A percentile compares a stretch with the other conserved stretches of the same genome.
Conservation (phyloP, 2,113 vertebrate species). For the Mus musculus region DNA sequence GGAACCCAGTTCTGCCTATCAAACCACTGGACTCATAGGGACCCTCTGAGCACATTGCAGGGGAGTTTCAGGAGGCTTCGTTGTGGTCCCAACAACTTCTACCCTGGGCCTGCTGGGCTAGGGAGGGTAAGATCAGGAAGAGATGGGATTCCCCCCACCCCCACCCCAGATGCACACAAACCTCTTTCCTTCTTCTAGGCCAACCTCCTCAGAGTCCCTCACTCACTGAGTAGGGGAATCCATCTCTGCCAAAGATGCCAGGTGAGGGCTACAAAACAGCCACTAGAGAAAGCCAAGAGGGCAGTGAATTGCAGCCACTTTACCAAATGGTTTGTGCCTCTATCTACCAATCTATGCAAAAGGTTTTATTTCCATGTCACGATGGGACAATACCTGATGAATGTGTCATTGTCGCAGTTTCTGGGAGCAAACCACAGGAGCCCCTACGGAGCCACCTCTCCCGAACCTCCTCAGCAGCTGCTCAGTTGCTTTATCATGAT, state of each 20-base stretch:
- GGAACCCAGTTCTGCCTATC: neutral
- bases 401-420: too few relatives aligned
- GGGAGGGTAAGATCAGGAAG: too few relatives aligned
- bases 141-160: neutral
- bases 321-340: neutral
- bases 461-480: fast-evolving
- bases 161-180: neutral
- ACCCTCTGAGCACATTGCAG: neutral
- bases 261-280: neutral
- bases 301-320: neutral
- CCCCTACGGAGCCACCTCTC: too few relatives aligned
- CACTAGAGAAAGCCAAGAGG: neutral
- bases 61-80: neutral
- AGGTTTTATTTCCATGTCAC: neutral
- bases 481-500: neutral
- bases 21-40: neutral
- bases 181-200: neutral
- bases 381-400: neutral
- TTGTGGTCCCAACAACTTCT: neutral
- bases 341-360: neutral
- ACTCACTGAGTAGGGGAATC: neutral
- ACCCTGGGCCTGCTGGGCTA: neutral
- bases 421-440: neutral
- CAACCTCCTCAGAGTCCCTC: neutral
- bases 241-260: fast-evolving